Evolutionary conservation across 2,113 vertebrate species (phyloP), one percentile per base, ranked within the genome.

Genomic region (Regulus satrapa): DNA sequence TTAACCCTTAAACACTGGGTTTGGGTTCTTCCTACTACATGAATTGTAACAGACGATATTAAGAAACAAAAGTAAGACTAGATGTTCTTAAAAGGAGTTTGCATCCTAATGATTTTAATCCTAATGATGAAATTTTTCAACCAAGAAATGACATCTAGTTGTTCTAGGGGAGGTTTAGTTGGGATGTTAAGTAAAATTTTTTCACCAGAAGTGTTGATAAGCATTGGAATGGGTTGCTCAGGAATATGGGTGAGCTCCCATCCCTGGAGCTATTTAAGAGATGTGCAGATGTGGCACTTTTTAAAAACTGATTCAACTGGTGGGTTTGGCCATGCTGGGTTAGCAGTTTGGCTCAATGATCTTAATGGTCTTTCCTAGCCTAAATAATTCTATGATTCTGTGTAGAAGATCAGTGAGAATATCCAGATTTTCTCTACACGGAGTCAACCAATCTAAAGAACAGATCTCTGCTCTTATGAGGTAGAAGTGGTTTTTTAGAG

Each of bases 221-320:
- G 10, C 20, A 40, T 18, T 40, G 20, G 15, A 69, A 41, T 11
- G 25, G 3, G 11, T 49, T 74, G 7, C 62, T 45, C 18, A 40
- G n/a, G 24, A 29, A 15, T 40, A 10, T 11, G 8, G 10, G 2
- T 38, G 23, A 24, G 21, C 71, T 8, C 20, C 8, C 14, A 23
- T 40, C 18, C 18, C 69, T 17, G 5, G 5, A 56, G 29, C 1
- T 32, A 7, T 40, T 62, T 68, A 46, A 51, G 82, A 36, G 28
- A 24, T 0, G 0, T 21, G 21, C 40, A 56, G 36, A 28, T 20
- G 8, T 40, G 55, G 10, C 19, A 13, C 25, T 15, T 20, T n/a
- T n/a, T n/a, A n/a, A n/a, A n/a, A n/a, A n/a, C n/a, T 24, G n/a
- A 12, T 74, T 77, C 34, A 38, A 41, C 29, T 54, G 10, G 17